Evolutionary conservation across 2,888 invertebrate species (phyloP).

Genomic region (Mesopsocus fuscifrons): DNA sequence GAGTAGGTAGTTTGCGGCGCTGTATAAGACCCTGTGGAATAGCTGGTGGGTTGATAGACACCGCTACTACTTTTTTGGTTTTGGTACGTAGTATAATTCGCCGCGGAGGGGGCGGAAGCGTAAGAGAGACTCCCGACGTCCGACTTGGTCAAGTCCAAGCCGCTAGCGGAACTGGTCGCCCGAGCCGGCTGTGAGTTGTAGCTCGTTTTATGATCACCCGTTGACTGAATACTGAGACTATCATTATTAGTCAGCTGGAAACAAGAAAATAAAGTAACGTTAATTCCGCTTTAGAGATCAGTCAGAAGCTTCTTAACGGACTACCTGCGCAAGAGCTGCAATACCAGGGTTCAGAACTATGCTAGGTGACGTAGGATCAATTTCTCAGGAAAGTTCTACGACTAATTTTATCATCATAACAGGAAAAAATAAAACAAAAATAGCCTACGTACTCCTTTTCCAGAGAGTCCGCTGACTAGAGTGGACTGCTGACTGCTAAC

Average conservation of each 20-base stretch:
- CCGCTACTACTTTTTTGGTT: slow-evolving; percentile 23
- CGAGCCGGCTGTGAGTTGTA: slow-evolving; percentile 24
- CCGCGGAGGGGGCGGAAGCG: slow-evolving; percentile 15
- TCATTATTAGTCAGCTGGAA: slow-evolving; percentile 25
- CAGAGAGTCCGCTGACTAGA: slow-evolving; percentile 23
- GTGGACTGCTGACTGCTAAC: not conserved
- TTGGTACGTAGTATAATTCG: slow-evolving; percentile 20
- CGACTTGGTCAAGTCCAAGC: slow-evolving; percentile 21
- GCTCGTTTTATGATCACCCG: slow-evolving; percentile 24
- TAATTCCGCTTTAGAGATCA: too few species aligned
- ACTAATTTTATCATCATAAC: too few species aligned
- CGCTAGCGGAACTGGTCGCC: slow-evolving; percentile 24
- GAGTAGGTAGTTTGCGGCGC: slow-evolving; percentile 4
- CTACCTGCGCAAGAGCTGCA: too few species aligned
- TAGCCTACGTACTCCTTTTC: slow-evolving; percentile 15
- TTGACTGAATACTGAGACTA: slow-evolving; percentile 24
- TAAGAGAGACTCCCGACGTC: slow-evolving; percentile 20
- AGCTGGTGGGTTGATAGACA: slow-evolving; percentile 27
- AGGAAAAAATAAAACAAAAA: too few species aligned
- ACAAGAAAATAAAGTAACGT: slow-evolving; percentile 7
- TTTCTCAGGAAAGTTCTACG: too few species aligned
- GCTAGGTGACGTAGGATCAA: too few species aligned
- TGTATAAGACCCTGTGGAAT: slow-evolving; percentile 21
- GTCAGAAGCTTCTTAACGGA: too few species aligned
- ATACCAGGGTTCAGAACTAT: too few species aligned